Conservation (phyloP, 2,797 vertebrate species). For the Melanotaenia nigrans region DNA sequence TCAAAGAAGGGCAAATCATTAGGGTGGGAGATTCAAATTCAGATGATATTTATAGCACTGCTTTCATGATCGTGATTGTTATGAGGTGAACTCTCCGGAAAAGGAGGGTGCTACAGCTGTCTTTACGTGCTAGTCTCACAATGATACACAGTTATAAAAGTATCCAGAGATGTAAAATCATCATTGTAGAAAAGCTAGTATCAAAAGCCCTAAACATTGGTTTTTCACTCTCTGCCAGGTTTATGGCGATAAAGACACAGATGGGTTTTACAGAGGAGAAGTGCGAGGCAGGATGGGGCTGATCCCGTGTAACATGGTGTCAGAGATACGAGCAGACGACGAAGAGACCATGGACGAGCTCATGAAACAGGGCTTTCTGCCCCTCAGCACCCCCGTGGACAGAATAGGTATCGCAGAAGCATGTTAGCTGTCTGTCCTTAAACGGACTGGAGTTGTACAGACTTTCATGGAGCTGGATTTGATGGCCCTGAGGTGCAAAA, state of each 20-base stretch:
- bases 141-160: neutral
- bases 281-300: slow-evolving; percentile 90
- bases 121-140: too few species aligned
- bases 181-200: neutral
- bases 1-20: slow-evolving; percentile 98
- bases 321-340: slow-evolving; percentile 94
- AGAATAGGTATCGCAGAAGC: slow-evolving; percentile 85
- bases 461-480: too few species aligned
- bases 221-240: slow-evolving; percentile 79
- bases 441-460: too few species aligned
- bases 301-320: slow-evolving; percentile 98
- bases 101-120: neutral
- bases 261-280: slow-evolving; percentile 96
- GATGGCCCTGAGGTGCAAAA: too few species aligned
- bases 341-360: slow-evolving; percentile 95
- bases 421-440: neutral
- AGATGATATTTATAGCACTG: neutral
- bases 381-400: slow-evolving; percentile 93
- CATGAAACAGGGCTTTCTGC: slow-evolving; percentile 94
- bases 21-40: slow-evolving; percentile 67
- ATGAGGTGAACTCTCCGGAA: neutral
- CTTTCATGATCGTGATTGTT: neutral
- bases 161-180: neutral
- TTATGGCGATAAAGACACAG: slow-evolving; percentile 95
- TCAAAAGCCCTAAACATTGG: neutral